Base-by-base conservation (phyloP, 1,140 invertebrate species). In the Zaprionus africanus region DNA sequence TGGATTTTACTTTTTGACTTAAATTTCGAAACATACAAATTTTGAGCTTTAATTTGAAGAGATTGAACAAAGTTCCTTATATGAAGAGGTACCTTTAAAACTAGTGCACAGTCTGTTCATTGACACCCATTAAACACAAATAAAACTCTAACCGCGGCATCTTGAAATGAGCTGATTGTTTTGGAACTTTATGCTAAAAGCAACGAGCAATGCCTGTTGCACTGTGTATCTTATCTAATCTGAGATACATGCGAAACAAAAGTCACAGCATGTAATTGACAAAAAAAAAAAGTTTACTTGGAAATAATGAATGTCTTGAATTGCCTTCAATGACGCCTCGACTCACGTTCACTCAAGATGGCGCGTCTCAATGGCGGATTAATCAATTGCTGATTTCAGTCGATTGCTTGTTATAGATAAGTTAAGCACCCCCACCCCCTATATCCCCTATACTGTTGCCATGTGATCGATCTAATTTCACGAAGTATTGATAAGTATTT, bases 301-400 rank as follows among this genome's bases (percentile, higher is more conserved):
- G 6, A 26, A 26, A 34, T 41, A 49, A 46, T 58, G 5, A 66
- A 66, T 19, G 38, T n/a, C 53, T 15, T 66, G 53, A 9, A 22
- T 12, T 22, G n/a, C 28, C 49, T 34, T 46, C 24, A 69, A 36
- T 61, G 38, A n/a, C 38, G 17, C 2, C 17, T 7, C 5, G 31
- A 12, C 13, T 26, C 22, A 22, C 22, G 22, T 22, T 1, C 17
- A 53, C 12, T 58, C 19, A 65, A 76, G 59, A 71, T 71, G 73
- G 67, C 60, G 67, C 2, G 11, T 38, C 12, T 76, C 73, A 76
- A 41, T 41, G 41, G 26, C 19, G 34, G 73, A 70, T 71, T 60
- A 65, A 38, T 28, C 66, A 24, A 54, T 64, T 41, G 66, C 28
- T n/a, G 68, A 19, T 38, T 58, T 17, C 6, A 9, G 12, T 49